Evolutionary conservation across 1,140 invertebrate species (phyloP), one percentile per base, ranked within the genome.

Genomic region (Trichogramma pretiosum): DNA sequence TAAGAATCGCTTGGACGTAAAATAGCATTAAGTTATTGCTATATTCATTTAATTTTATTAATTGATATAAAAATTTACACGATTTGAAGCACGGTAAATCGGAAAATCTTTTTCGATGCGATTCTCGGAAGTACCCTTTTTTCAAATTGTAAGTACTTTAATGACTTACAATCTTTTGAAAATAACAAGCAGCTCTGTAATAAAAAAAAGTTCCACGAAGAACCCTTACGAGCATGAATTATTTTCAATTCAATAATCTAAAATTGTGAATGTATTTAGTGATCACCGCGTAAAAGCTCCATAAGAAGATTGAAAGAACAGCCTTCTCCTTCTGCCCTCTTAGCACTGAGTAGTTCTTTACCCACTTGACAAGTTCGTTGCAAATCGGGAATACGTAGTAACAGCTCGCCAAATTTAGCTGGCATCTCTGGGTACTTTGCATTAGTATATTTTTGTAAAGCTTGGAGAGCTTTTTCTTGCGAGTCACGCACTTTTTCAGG

Each of bases 281-380:
- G 87, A 72, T 93, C 89, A 56, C 90, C 91, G 65, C 93, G 80
- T 32, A 97, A 73, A 32, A 97, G 77, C 74, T 96, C 93, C 86
- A 96, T 93, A 43, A 96, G 77, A 51, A 97, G 77, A 68, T 96
- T 94, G 74, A 95, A 97, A 61, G 87, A 88, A 46, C 85, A 83
- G 47, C 87, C 87, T 59, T 89, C 87, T 24, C 86, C 81, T 65
- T 93, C 87, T 58, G 87, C 87, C 50, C 84, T 82, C 70, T 91
- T 92, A 13, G 80, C 76, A 62, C 82, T 84, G 48, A 93, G 74
- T 79, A 93, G 86, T 68, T 96, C 92, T 69, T 95, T 96, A 51
- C 89, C 89, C 49, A 92, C 85, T 76, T 93, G 89, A 73, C 90
- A 95, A 52, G 92, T 93, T 60, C 90, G 77, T 70, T 96, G 89